Conservation (phyloP, 2,888 invertebrate species). For the Cantharis flavilabris region DNA sequence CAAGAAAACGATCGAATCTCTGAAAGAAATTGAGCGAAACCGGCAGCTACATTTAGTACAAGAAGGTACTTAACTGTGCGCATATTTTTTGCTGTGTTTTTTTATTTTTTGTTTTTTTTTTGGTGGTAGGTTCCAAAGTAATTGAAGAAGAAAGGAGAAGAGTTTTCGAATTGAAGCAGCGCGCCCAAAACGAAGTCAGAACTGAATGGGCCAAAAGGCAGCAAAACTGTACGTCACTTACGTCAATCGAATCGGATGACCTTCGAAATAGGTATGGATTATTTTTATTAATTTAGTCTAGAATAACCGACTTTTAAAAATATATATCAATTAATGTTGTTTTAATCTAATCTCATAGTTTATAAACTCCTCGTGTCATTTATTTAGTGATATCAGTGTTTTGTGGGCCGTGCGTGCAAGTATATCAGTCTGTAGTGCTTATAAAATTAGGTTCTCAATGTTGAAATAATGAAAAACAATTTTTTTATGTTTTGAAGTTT, state of each 20-base stretch:
- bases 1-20: slow-evolving; percentile 80
- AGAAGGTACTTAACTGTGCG: slow-evolving; percentile 71
- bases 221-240: slow-evolving; percentile 65
- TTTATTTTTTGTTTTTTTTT: not conserved
- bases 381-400: not conserved
- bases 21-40: slow-evolving; percentile 89
- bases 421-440: not conserved
- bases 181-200: slow-evolving; percentile 87
- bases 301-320: not conserved
- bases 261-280: slow-evolving; percentile 45
- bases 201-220: slow-evolving; percentile 80
- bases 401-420: not conserved
- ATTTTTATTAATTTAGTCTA: not conserved
- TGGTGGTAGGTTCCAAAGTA: slow-evolving; percentile 77
- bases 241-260: slow-evolving; percentile 49
- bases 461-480: not conserved
- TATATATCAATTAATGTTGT: not conserved
- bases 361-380: not conserved
- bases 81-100: not conserved
- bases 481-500: not conserved
- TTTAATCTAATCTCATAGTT: slow-evolving; percentile 5
- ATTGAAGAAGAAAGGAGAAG: slow-evolving; percentile 90
- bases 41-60: slow-evolving; percentile 84
- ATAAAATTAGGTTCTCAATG: not conserved
- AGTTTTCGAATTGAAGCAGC: slow-evolving; percentile 82